Evolutionary conservation across 2,797 vertebrate genomes (phyloP), one percentile per base, ranked within the genome.

Genomic region (Valencia hispanica): DNA sequence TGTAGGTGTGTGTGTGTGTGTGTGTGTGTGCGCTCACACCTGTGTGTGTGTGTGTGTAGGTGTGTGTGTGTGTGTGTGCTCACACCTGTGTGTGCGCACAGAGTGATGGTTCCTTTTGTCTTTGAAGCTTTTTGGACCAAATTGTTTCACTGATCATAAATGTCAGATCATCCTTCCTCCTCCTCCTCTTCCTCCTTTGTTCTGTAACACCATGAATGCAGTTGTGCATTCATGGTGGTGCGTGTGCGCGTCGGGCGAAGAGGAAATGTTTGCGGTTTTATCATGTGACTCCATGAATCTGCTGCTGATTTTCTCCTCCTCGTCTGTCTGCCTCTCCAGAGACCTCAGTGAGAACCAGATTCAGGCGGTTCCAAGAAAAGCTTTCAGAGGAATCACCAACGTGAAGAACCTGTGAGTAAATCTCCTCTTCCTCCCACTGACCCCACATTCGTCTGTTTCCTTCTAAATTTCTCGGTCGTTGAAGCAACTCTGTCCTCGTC

Each of bases 331-430:
- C 81, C 87, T 87, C 79, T 93, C 82, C 95, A 99, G 98, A 90
- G 98, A 99, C 92, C 95, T 99, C 84, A 99, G 98, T 30, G 98
- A 99, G 92, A 99, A 99, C 94, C 97, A 97, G 95, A 98, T 99
- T 78, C 97, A 98, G 95, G 96, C 97, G 22, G 94, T 99, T 91
- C 97, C 98, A 1, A 96, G 98, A 89, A 99, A 99, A 92, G 97
- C 98, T 71, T 99, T 99, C 94, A 96, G 98, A 68, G 98, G 98
- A 93, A 97, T 98, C 94, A 95, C 97, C 69, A 95, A 94, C n/a
- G 97, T 99, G 89, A 99, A 99, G 94, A 99, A 99, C 95, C 94
- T 99, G 98, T 99, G 95, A 99, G 98, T 96, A 77, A 47, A 80
- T 51, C 66, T 41, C 27, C 70, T 73, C 41, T 57, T 3, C 65